Base-by-base conservation (phyloP, 2,888 invertebrate genomes). In the Stictocephala bisonia region DNA sequence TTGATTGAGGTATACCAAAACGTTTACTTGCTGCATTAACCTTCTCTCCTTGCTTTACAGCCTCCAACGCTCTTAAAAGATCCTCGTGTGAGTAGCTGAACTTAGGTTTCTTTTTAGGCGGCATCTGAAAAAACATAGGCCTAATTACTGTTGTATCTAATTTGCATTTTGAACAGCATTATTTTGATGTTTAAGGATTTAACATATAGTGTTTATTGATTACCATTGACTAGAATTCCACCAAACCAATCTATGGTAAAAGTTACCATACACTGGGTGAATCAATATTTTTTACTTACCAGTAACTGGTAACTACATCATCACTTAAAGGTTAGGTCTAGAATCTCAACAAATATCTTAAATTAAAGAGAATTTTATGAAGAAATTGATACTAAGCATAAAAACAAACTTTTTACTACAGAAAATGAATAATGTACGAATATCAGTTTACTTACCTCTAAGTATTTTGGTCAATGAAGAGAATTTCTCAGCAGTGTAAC, bases 101-200 rank as follows among this genome's bases (percentile, higher is more conserved):
- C 15, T 41, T 64, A 2, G 40, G 40, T 20, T 64, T 64, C 13
- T 41, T 64, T 13, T 40, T 64, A 7, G 22, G 41, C 9, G 41
- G 24, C 64, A 64, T 64, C 64, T 60, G 60, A 24, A 60, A 60
- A 60, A 35, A n/a, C n/a, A n/a, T n/a, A n/a, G n/a, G n/a, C n/a
- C n/a, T n/a, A n/a, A n/a, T n/a, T n/a, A n/a, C n/a, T n/a, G n/a
- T n/a, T n/a, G n/a, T n/a, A n/a, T n/a, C n/a, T n/a, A n/a, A n/a
- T n/a, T n/a, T n/a, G n/a, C n/a, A n/a, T n/a, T n/a, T n/a, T n/a
- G n/a, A n/a, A n/a, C n/a, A n/a, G n/a, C n/a, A n/a, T n/a, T n/a
- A n/a, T n/a, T n/a, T n/a, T n/a, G n/a, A n/a, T n/a, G n/a, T n/a
- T 44, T n/a, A 6, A 44, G 9, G 4, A n/a, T 44, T 9, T 44